Evolutionary conservation across 2,888 invertebrate genomes (phyloP).

Genomic region (Carcina quercana): DNA sequence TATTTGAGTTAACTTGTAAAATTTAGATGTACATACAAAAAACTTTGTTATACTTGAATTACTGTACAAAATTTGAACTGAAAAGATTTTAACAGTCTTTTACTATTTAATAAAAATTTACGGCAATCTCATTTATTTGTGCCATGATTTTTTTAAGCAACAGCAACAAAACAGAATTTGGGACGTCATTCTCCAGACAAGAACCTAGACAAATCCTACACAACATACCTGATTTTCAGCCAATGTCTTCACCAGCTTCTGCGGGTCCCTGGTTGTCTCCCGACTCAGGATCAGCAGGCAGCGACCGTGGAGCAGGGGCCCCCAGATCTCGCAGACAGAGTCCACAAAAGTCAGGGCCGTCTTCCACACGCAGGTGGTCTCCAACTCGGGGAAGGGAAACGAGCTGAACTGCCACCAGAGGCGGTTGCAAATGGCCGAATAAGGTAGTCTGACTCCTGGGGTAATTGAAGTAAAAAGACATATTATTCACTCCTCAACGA

Average conservation of each 20-base stretch:
- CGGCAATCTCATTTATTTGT: too few relatives aligned
- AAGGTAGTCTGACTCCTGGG: conserved; percentile 85
- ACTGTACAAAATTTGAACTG: too few relatives aligned
- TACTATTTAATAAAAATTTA: too few relatives aligned
- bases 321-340: conserved; percentile 92
- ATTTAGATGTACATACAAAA: too few relatives aligned
- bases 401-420: conserved; percentile 91
- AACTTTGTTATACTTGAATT: too few relatives aligned
- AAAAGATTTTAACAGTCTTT: too few relatives aligned
- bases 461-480: not conserved
- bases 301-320: conserved; percentile 82
- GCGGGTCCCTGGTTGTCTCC: conserved; percentile 84
- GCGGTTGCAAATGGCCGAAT: conserved; percentile 85
- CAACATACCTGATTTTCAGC: conserved; percentile 78
- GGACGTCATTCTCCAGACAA: too few relatives aligned
- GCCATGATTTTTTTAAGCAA: too few relatives aligned
- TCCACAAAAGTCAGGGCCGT: conserved; percentile 95
- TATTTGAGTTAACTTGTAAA: too few relatives aligned
- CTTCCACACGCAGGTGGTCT: conserved; percentile 87
- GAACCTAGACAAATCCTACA: too few relatives aligned
- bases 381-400: conserved; percentile 81
- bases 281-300: conserved; percentile 84
- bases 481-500: too few relatives aligned
- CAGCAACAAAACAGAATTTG: too few relatives aligned
- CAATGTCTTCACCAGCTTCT: conserved; percentile 79